phyloP scores from a whole-genome alignment of 2,113 vertebrate species.

The Poeciliopsis retropinna region DNA sequence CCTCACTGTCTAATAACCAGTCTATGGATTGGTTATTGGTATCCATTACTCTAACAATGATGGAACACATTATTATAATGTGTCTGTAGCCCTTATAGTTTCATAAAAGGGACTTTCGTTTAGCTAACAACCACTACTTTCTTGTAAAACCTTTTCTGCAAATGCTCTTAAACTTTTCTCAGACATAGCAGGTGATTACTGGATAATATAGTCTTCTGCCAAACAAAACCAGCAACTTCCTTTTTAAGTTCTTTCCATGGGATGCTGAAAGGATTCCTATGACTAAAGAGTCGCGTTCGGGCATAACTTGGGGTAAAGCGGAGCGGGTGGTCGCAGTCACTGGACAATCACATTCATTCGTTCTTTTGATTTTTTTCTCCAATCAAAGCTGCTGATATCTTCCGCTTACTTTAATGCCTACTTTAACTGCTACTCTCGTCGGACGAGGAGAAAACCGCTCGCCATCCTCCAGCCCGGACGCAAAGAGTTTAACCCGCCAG shows the following conservation, averaged over 20 bases:
- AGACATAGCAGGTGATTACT: too few species aligned
- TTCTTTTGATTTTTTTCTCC: conserved; percentile 27
- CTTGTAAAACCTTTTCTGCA: not conserved
- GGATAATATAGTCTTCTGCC: too few species aligned
- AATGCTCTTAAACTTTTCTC: not conserved
- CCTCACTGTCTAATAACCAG: too few species aligned
- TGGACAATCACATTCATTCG: conserved; percentile 2
- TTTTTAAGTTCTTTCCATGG: too few species aligned
- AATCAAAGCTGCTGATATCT: conserved; percentile 73
- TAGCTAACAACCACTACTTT: not conserved
- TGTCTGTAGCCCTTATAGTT: not conserved
- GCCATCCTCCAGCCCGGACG: not conserved
- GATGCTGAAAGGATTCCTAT: not conserved
- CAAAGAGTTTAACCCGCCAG: not conserved
- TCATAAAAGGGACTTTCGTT: not conserved
- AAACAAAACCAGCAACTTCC: too few species aligned
- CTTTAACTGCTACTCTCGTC: too few species aligned
- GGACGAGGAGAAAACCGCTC: not conserved
- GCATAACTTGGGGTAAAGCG: too few species aligned
- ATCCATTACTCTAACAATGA: too few species aligned
- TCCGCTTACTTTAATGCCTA: conserved; percentile 65
- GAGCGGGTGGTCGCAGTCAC: not conserved
- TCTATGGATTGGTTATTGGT: too few species aligned
- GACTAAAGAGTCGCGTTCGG: conserved; percentile 35
- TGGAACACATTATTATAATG: not conserved